Percentiles rank a stretch among this genome's conserved stretches.
Evolutionary conservation across 2,888 invertebrate species (phyloP).

Genomic region (Anticlea derivata): DNA sequence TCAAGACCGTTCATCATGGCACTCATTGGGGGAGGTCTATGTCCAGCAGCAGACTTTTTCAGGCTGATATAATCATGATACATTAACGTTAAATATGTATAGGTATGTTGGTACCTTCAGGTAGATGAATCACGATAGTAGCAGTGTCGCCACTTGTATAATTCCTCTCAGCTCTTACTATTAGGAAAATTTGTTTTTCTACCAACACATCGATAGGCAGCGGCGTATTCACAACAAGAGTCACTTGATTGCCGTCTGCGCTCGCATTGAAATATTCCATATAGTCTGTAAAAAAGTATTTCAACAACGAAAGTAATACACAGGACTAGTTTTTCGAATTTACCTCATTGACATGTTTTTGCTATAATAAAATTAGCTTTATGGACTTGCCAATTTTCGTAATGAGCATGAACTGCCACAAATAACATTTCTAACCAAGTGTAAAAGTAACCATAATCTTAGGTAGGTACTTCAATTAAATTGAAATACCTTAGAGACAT

Average conservation of each 20-base stretch:
- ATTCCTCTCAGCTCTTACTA: conserved; percentile 60
- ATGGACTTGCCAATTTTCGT: not conserved
- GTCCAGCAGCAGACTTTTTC: no score
- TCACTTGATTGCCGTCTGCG: conserved; percentile 43
- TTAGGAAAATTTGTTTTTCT: conserved; percentile 52
- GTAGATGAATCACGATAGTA: conserved; percentile 62
- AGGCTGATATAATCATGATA: no score
- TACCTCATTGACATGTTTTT: no score
- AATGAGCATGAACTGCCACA: conserved; percentile 1
- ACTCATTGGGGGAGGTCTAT: no score
- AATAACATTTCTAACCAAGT: no score
- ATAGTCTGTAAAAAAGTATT: conserved; percentile 49
- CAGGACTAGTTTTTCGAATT: no score
- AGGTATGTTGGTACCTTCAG: conserved; percentile 54
- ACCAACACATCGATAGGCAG: conserved; percentile 46
- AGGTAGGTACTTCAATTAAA: conserved; percentile 2
- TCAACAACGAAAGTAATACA: no score
- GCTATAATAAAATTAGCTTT: no score
- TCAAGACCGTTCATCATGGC: no score
- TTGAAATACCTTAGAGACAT: not conserved
- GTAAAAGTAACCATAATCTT: no score
- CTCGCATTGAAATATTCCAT: conserved; percentile 46
- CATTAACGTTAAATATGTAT: no score
- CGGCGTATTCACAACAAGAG: conserved; percentile 45
- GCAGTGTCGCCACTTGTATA: conserved; percentile 63